These are phyloP conservation scores for Neodiprion fabricii DNA, from an alignment of 1,140 invertebrate genomes.

Conservation along the genomic window DNA sequence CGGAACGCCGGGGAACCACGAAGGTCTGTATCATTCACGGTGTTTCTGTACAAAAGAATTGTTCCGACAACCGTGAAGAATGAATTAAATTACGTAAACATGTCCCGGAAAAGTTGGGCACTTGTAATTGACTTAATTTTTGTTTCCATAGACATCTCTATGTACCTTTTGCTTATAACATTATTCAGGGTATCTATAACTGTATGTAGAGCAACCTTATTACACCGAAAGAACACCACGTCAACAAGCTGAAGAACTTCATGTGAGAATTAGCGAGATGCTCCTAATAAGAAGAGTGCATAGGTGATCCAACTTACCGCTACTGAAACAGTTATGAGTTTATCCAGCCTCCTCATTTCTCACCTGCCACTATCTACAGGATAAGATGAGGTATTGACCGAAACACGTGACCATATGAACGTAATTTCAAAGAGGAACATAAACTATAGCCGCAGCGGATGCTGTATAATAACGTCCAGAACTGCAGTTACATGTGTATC, in stretches of 20 bases:
- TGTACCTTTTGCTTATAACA: background rate
- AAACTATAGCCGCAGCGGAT: no score
- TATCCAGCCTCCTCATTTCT: background rate
- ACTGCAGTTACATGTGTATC: no score
- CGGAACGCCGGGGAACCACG: no score
- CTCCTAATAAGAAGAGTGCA: constrained; percentile 49
- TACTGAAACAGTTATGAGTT: constrained; percentile 53
- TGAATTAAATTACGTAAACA: background rate
- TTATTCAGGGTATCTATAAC: background rate
- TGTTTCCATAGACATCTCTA: background rate
- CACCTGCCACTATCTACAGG: background rate
- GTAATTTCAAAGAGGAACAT: background rate
- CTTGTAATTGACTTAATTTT: background rate
- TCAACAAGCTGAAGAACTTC: background rate
- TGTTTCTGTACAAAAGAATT: background rate
- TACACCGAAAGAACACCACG: background rate
- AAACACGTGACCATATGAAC: background rate
- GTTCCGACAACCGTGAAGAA: background rate
- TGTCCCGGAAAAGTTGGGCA: background rate
- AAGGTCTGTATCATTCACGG: background rate
- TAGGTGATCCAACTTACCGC: constrained; percentile 42
- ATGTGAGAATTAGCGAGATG: constrained; percentile 42
- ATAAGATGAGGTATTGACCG: background rate
- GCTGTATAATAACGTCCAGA: no score
- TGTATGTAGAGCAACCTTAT: background rate